Conservation (phyloP, 2,888 invertebrate species). For the Stenolophus ochropezus region DNA sequence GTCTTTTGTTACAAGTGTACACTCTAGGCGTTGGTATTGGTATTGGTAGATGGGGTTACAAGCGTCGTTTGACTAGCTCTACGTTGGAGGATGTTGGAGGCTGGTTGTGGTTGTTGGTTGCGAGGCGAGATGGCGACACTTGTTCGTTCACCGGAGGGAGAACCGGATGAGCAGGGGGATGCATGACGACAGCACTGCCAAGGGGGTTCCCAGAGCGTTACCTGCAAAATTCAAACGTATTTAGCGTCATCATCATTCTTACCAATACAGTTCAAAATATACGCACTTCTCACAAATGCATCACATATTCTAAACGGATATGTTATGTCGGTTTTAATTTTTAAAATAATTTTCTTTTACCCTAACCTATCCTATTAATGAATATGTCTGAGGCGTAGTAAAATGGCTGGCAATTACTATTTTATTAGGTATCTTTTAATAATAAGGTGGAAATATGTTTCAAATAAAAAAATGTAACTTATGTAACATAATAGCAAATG, state of each 20-base stretch:
- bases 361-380: no score
- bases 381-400: no score
- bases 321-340: no score
- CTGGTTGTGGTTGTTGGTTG: background rate
- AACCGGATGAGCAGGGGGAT: conserved; percentile 19
- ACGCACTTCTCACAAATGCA: no score
- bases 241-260: no score
- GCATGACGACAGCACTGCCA: background rate
- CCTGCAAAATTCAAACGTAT: background rate
- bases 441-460: no score
- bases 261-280: no score
- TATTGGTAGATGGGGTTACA: background rate
- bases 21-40: conserved; percentile 7
- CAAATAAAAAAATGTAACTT: no score
- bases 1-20: conserved; percentile 37
- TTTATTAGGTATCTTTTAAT: no score
- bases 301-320: background rate
- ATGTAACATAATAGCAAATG: no score
- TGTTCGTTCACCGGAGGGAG: conserved; percentile 23
- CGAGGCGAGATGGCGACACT: conserved; percentile 5
- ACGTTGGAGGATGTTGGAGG: background rate
- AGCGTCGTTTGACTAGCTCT: background rate
- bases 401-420: no score
- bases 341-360: no score
- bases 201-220: background rate